Conservation (phyloP, 2,888 invertebrate genomes). For the Trachelus stipa region DNA sequence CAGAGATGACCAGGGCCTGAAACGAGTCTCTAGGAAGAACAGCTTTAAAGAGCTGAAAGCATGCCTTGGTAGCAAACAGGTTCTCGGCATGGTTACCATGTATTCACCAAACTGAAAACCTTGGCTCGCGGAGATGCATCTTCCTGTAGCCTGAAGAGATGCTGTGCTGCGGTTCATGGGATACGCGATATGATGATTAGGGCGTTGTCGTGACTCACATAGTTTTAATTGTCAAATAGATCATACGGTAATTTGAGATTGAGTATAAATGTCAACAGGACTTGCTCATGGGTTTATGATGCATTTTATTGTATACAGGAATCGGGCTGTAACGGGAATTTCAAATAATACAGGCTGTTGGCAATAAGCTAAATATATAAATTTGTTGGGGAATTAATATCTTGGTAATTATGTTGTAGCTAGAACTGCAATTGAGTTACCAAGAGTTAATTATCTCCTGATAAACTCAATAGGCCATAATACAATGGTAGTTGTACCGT, state of each 20-base stretch:
- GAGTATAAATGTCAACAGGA: not conserved
- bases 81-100: conserved; percentile 63
- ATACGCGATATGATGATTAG: not conserved
- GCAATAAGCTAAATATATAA: not conserved
- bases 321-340: not conserved
- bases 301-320: not conserved
- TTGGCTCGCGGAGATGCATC: conserved; percentile 41
- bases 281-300: not conserved
- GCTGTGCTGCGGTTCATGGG: conserved; percentile 2
- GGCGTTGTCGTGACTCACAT: not conserved
- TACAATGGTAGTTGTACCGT: not conserved
- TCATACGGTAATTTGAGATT: not conserved
- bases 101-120: conserved; percentile 65
- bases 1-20: not conserved
- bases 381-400: not conserved
- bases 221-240: not conserved
- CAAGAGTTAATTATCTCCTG: not conserved
- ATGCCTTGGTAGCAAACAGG: conserved; percentile 54
- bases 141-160: not conserved
- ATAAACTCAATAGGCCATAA: not conserved
- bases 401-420: not conserved
- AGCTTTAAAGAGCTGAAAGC: conserved; percentile 46
- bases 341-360: not conserved
- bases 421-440: not conserved
- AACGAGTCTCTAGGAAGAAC: conserved; percentile 26